Percentiles rank a stretch among this genome's conserved stretches.
Conservation (phyloP, 2,797 vertebrate species). For the Anableps anableps region DNA sequence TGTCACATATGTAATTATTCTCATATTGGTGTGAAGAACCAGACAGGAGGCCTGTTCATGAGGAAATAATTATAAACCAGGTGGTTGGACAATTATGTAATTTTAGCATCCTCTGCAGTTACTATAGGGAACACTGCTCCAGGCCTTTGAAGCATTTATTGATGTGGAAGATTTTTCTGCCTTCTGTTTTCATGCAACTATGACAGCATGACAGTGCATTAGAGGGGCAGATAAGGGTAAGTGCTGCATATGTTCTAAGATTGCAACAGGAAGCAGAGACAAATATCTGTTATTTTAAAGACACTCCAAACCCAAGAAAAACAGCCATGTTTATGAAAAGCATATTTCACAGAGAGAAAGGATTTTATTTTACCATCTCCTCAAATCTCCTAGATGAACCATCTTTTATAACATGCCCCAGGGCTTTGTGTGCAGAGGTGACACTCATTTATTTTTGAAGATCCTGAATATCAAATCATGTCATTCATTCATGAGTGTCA, state of each 20-base stretch:
- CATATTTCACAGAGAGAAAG: conserved; percentile 35
- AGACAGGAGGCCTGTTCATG: too few relatives aligned
- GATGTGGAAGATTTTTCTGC: conserved; percentile 17
- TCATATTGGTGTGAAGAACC: too few relatives aligned
- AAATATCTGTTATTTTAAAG: conserved; percentile 26
- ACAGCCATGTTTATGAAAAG: conserved; percentile 60
- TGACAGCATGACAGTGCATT: conserved; percentile 22
- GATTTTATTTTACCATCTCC: conserved; percentile 27
- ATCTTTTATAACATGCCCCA: conserved; percentile 56
- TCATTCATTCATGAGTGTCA: too few relatives aligned
- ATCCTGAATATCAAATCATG: too few relatives aligned
- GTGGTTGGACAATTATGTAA: conserved; percentile 2
- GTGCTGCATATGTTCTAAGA: background rate
- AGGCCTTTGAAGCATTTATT: conserved; percentile 49
- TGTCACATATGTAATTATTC: too few relatives aligned
- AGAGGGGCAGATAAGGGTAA: conserved; percentile 24
- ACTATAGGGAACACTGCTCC: conserved; percentile 28
- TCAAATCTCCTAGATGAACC: conserved; percentile 26
- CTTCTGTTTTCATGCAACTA: conserved; percentile 5
- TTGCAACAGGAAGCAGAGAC: conserved; percentile 25
- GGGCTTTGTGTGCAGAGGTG: conserved; percentile 43
- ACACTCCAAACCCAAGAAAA: conserved; percentile 30
- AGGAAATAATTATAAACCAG: too few relatives aligned
- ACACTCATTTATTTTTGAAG: too few relatives aligned
- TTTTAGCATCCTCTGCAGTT: conserved; percentile 32